phyloP scores from a whole-genome alignment of 2,113 vertebrate species.

The Hippocampus barbouri region DNA sequence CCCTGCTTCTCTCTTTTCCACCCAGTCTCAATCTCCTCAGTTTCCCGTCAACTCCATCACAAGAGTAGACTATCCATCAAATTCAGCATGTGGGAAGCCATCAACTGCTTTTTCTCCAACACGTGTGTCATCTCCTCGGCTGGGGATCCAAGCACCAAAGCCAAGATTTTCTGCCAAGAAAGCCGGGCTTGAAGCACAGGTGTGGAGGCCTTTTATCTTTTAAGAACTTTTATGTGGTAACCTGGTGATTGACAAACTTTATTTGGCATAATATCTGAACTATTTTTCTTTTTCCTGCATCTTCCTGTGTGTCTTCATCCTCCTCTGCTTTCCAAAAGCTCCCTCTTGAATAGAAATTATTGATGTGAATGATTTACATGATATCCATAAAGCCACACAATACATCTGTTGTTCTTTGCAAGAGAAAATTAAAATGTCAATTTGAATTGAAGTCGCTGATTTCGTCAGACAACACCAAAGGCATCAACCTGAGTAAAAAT shows the following conservation, averaged over 20 bases:
- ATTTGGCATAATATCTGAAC: background rate
- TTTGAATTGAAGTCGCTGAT: constrained; percentile 20
- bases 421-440: background rate
- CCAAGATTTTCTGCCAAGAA: constrained; percentile 91
- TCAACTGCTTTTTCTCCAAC: constrained; percentile 69
- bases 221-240: background rate
- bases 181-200: constrained; percentile 89
- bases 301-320: constrained; percentile 12
- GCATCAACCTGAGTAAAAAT: constrained; percentile 7
- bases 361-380: background rate
- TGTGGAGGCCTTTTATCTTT: constrained; percentile 87
- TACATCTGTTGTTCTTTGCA: background rate
- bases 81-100: constrained; percentile 35
- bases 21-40: constrained; percentile 66
- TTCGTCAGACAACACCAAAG: background rate
- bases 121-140: constrained; percentile 75
- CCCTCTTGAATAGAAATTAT: background rate
- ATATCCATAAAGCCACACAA: background rate
- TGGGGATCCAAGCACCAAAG: constrained; percentile 79
- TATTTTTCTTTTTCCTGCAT: constrained; percentile 17
- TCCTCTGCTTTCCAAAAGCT: constrained; percentile 7
- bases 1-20: constrained; percentile 69
- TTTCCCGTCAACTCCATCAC: constrained; percentile 48
- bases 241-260: background rate
- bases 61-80: constrained; percentile 36